Evolutionary conservation across 2,113 vertebrate species (phyloP), one percentile per base, ranked within the genome.

Genomic region (Mystacornis crossleyi): DNA sequence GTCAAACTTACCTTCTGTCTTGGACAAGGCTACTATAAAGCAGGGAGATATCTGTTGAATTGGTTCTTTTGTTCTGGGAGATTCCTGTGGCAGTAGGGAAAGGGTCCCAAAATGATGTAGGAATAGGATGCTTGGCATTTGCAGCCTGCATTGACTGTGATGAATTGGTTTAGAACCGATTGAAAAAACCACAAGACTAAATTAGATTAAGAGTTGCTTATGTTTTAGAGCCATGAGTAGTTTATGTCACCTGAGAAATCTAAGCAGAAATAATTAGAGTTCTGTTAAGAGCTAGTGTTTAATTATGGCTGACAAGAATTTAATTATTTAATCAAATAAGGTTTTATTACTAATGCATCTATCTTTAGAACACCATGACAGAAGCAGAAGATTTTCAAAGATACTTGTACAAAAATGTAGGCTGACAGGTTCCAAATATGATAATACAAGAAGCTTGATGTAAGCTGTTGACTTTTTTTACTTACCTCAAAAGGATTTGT

Each of bases 291-390:
- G 24, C 23, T 83, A 51, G 24, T 70, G 34, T 86, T 95, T 93
- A 96, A 93, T 95, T 95, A 91, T 34, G 31, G 67, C 29, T 95
- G 87, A 94, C 74, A 91, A 88, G 70, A 81, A 85, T 58, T 77
- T 82, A 90, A 94, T 97, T 95, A 90, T 96, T 93, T 82, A 94
- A 96, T 95, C 81, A 90, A 90, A 93, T 82, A 85, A 73, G 20
- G 17, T 66, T 95, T 77, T 94, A 73, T 96, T 85, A 58, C 50
- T 72, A 85, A 80, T 77, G 47, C 29, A 73, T 66, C 62, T 93
- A 54, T 96, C 66, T 95, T 94, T 90, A 95, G 91, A 94, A 83
- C 26, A 62, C 47, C 1, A 0, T 70, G 78, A 66, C 62, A 72
- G 72, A 79, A 73, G 29, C 8, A 93, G 28, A 73, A 89, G 40